Base-by-base conservation (phyloP, 92 coral and sea anemone genomes). In the Scolanthus callimorphus region DNA sequence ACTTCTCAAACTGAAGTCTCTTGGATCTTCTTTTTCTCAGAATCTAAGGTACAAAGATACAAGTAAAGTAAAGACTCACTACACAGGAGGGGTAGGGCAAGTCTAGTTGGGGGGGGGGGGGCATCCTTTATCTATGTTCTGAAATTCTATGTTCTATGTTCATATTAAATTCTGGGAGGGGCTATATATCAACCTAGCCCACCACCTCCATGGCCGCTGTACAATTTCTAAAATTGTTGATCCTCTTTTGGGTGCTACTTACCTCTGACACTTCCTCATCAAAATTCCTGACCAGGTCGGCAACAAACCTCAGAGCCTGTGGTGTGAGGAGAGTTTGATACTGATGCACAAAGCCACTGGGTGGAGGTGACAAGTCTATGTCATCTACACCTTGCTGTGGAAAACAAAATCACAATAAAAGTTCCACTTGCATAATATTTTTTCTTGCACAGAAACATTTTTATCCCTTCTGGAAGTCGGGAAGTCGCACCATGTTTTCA, bases 241-340 rank as follows among this genome's bases (percentile, higher is more conserved):
- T n/a, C n/a, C n/a, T n/a, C n/a, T n/a, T n/a, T n/a, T n/a, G n/a
- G n/a, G n/a, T n/a, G n/a, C n/a, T n/a, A 30, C 11, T 39, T 72
- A 86, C 95, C 67, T 82, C 70, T 59, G 74, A 79, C 39, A 86
- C 85, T 51, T 37, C 55, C 20, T 17, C 25, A 53, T 86, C 79
- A 72, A 86, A 86, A 10, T 67, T 78, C 9, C 56, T 55, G 9
- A 86, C 89, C 51, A 86, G 72, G 4, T 78, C 70, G 11, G 34
- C 82, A 29, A 86, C 65, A 72, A 86, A 86, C 19, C 17, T 52
- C 21, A 86, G 56, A 4, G 95, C 89, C 22, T 81, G 73, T 25
- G 85, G 79, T 9, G 89, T 82, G 22, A 86, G 83, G 13, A 86
- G 69, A 3, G 76, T 67, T 26, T 86, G 82, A 69, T 71, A 86